Conservation (phyloP, 2,797 vertebrate genomes). For the Pseudopleuronectes americanus region DNA sequence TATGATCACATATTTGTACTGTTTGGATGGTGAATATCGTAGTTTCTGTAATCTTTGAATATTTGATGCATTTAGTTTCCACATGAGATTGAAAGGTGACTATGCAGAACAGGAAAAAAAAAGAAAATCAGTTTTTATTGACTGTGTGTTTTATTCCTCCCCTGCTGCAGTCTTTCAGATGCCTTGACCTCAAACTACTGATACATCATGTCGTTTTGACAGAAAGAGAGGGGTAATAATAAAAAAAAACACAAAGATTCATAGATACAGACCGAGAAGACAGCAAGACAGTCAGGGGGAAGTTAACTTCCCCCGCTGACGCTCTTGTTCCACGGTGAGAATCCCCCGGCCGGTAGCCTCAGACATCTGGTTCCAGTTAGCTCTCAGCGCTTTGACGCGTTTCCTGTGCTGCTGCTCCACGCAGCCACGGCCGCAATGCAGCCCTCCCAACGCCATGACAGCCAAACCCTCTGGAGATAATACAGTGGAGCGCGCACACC, state of each 20-base stretch:
- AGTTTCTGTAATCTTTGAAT: slow-evolving; percentile 14
- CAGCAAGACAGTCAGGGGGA: slow-evolving; percentile 63
- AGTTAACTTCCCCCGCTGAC: slow-evolving; percentile 77
- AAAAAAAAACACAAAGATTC: slow-evolving; percentile 46
- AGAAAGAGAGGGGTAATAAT: slow-evolving; percentile 28
- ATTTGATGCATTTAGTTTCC: background rate
- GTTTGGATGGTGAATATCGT: background rate
- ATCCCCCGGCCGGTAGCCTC: slow-evolving; percentile 82
- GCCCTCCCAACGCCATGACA: slow-evolving; percentile 75
- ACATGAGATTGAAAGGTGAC: background rate
- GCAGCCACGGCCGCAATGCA: slow-evolving; percentile 74
- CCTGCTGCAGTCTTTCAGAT: slow-evolving; percentile 9
- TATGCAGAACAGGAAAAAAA: slow-evolving; percentile 3
- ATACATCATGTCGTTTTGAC: slow-evolving; percentile 34
- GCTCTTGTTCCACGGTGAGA: slow-evolving; percentile 85
- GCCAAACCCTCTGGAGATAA: slow-evolving; percentile 62
- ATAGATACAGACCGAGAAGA: slow-evolving; percentile 51
- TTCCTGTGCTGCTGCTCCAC: slow-evolving; percentile 84
- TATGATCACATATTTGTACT: background rate
- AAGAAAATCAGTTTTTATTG: background rate
- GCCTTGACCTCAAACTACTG: slow-evolving; percentile 28
- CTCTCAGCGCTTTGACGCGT: slow-evolving; percentile 82
- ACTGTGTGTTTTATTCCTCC: slow-evolving; percentile 28
- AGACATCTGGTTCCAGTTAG: slow-evolving; percentile 88
- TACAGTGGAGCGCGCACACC: slow-evolving; percentile 40